Base-by-base conservation (phyloP, 2,113 vertebrate species). In the Sardina pilchardus region DNA sequence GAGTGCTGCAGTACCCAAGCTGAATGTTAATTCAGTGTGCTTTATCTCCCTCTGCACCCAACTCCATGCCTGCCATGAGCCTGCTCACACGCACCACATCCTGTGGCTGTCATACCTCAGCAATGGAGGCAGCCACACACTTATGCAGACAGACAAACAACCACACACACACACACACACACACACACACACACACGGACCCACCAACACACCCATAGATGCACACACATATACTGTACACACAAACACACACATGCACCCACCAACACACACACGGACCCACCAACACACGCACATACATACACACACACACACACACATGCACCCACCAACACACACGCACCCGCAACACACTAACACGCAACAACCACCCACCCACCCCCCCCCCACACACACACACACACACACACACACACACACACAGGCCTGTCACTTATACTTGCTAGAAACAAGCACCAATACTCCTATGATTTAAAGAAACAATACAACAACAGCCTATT, bases 11-110 rank as follows among this genome's bases (percentile, higher is more conserved):
- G 53, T 14, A 67, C 56, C 8, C 53, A 42, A 24, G 21, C 34
- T 24, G 53, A 83, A 39, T 83, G 82, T 16, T 83, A 83, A 83
- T 83, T 67, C 53, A 43, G 53, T n/a, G 36, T n/a, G 14, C 82
- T 83, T 19, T 26, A 21, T 59, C 50, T 82, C 82, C 50, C 82
- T 3, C 50, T 36, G 24, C 34, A 24, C 17, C 19, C 6, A 36
- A 19, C 1, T 21, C 82, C 53, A 34, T 26, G 21, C 19, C 50
- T 43, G 50, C 71, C 71, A 78, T 34, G 71, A 78, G 71, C 71
- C 71, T 36, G 71, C 34, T 78, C 34, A 9, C 71, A 78, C 36
- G 30, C 71, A 39, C 10, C 71, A 36, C 34, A 78, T 67, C 36
- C 30, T 36, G 26, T 21, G 34, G 26, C 82, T 56, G 53, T 56